Base-by-base conservation (phyloP, 1,140 invertebrate species). In the Dendroctonus ponderosae region DNA sequence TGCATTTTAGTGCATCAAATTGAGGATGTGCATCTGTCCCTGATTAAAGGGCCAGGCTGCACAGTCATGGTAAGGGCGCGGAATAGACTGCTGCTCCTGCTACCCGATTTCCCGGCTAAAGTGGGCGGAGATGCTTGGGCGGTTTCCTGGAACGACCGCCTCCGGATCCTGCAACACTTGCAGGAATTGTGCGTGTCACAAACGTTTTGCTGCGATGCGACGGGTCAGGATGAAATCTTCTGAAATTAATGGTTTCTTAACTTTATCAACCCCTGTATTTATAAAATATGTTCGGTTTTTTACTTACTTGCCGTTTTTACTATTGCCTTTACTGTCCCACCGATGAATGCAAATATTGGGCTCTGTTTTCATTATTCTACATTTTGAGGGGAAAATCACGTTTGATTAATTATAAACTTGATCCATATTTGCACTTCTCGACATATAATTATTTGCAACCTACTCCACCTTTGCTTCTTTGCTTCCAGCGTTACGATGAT, bases 241-340 rank as follows among this genome's bases (percentile, higher is more conserved):
- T 15, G 50, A 62, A 62, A 62, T 60, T 64, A 69, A 69, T 65
- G 53, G 49, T 14, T 66, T 56, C 56, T 69, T 61, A 56, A 64
- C 43, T 69, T 59, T 66, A 66, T 66, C 61, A 60, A 61, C 65
- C 53, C 65, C 39, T 54, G 66, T 67, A 62, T 62, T 57, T 62
- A 57, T 67, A 54, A 62, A 26, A 52, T 67, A 11, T 52, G 50
- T 52, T 42, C 26, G 42, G 51, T n/a, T 54, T 26, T 67, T 63
- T 50, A 63, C 42, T 43, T 56, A 2, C 26, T 26, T 1, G 26
- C 26, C 1, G 26, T 26, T 26, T 26, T 26, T 26, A 26, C 3
- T 26, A 26, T 26, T 26, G 3, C 26, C 26, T 26, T 26, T 3
- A 26, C 26, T 26, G 3, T 3, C 26, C 26, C 26, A 26, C 26